These are phyloP conservation scores for Sphaerophoria taeniata DNA, from an alignment of 2,888 invertebrate genomes.

Conservation along the genomic window DNA sequence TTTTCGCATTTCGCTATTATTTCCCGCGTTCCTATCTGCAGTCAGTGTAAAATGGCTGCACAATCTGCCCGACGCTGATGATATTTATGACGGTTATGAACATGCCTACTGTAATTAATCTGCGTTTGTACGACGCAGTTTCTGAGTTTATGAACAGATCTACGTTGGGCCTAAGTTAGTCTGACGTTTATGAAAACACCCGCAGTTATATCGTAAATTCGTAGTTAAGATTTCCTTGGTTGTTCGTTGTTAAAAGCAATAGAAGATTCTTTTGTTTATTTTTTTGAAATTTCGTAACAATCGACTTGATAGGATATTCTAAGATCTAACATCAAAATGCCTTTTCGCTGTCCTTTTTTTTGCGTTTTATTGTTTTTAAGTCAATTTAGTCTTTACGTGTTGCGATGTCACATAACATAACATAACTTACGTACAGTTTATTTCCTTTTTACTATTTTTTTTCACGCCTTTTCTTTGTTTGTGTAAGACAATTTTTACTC, in stretches of 20 bases:
- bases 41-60: no score
- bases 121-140: no score
- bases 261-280: conserved; percentile 39
- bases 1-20: no score
- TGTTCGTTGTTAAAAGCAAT: conserved; percentile 58
- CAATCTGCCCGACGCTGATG: no score
- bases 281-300: conserved; percentile 48
- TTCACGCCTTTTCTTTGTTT: conserved; percentile 38
- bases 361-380: conserved; percentile 23
- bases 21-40: no score
- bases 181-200: no score
- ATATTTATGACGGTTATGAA: no score
- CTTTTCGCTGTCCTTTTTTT: conserved; percentile 49
- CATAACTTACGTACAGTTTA: conserved; percentile 49
- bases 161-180: no score
- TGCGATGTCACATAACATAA: conserved; percentile 45
- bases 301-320: conserved; percentile 63
- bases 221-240: conserved; percentile 57
- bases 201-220: no score
- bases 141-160: no score
- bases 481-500: conserved; percentile 63
- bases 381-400: conserved; percentile 59
- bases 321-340: conserved; percentile 70
- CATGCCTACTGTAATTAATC: no score
- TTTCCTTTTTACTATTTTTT: conserved; percentile 25